Conservation (phyloP, 2,113 vertebrate genomes). For the Mustela lutreola region DNA sequence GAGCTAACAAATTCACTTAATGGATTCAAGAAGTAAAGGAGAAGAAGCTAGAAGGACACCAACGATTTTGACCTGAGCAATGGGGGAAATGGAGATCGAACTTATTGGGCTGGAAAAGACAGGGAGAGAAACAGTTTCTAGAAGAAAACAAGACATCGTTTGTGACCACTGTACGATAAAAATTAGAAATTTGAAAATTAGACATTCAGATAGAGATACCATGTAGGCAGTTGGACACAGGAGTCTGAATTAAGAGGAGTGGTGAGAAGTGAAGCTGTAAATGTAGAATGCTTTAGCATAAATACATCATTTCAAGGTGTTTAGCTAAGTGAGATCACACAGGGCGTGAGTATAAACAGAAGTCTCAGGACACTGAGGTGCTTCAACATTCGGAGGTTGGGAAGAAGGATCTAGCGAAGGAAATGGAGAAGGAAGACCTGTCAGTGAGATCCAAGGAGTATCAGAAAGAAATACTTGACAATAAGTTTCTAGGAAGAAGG, state of each 20-base stretch:
- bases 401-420: neutral
- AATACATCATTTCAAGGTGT: neutral
- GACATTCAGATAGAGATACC: neutral
- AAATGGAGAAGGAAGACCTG: neutral
- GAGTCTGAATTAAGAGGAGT: neutral
- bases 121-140: neutral
- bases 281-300: neutral
- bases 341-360: neutral
- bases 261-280: neutral
- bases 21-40: neutral
- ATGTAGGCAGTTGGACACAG: neutral
- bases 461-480: conserved; percentile 2
- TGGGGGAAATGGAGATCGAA: neutral
- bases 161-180: neutral
- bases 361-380: neutral
- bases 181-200: neutral
- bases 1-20: neutral
- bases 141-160: neutral
- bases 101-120: neutral
- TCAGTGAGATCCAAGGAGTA: neutral
- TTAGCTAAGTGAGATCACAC: neutral
- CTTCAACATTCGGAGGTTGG: neutral
- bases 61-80: neutral
- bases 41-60: neutral
- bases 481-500: neutral